Evolutionary conservation across 2,797 vertebrate species (phyloP), one percentile per base, ranked within the genome.

Genomic region (Nyctalus aviator): DNA sequence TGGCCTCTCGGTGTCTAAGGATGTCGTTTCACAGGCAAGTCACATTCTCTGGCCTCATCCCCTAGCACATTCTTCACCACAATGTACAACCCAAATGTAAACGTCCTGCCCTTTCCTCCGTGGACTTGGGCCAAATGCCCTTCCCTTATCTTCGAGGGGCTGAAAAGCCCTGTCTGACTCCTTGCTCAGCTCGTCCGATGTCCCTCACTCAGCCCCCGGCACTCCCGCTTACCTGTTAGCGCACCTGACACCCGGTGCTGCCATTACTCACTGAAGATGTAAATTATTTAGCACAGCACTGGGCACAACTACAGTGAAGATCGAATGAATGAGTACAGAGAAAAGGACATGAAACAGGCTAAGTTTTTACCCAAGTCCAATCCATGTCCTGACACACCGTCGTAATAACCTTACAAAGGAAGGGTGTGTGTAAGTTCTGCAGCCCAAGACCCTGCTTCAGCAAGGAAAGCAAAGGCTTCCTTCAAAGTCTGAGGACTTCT

Each of bases 151-250:
- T 85, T 21, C 0, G 18, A 85, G 20, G 25, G 66, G 25, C 25
- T 18, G 30, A 44, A 44, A 55, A 64, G 84, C 37, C 66, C 12
- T 0, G 0, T n/a, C 93, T 37, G 46, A 50, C 8, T 6, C 50
- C 46, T 8, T 84, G 41, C 66, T 30, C 48, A 57, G 35, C 20
- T 77, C 6, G 2, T 66, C n/a, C 6, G 23, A 25, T 59, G 6
- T 35, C 18, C 91, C 2, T 5, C 48, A 20, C 25, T 57, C 18
- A 41, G 66, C 7, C 0, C 23, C 4, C 1, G 9, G 41, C 37
- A 8, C 25, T 50, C 57, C 57, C 0, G 0, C 64, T 13, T n/a
- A 17, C 30, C 66, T n/a, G 13, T 50, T 1, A 2, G 50, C 72
- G 73, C 44, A 27, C 7, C 12, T 18, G 5, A 66, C 23, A 8